Conservation (phyloP, 2,113 vertebrate species). For the Pterophyllum scalare region DNA sequence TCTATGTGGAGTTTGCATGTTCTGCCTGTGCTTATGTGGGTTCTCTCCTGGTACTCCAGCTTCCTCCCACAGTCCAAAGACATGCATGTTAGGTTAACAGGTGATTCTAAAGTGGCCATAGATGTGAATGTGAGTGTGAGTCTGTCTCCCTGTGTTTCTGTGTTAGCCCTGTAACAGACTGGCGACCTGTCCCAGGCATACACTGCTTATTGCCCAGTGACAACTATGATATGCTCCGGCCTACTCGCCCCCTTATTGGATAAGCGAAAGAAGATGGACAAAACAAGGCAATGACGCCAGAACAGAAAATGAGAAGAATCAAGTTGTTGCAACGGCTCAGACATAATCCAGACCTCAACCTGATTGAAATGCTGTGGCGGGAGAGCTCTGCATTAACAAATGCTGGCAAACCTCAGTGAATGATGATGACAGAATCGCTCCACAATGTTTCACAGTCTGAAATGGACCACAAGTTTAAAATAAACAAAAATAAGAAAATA, state of each 20-base stretch:
- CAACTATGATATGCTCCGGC: neutral
- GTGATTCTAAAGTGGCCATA: neutral
- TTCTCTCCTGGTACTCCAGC: accelerated
- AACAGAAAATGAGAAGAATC: no score
- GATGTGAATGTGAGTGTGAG: neutral
- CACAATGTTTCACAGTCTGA: neutral
- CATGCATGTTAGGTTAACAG: neutral
- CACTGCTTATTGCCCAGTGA: neutral
- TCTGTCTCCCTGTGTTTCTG: neutral
- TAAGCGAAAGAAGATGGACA: neutral
- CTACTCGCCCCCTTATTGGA: no score
- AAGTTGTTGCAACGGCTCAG: neutral
- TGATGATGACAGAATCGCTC: neutral
- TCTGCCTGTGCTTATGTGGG: neutral
- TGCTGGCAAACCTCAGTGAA: neutral
- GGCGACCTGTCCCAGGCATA: neutral
- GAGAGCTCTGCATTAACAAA: neutral
- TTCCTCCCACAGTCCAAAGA: neutral
- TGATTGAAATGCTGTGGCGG: neutral
- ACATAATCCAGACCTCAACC: neutral
- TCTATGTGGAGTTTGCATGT: neutral
- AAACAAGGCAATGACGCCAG: neutral
- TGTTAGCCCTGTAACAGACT: neutral
- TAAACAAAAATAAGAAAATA: slow-evolving; percentile 12
- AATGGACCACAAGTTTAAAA: neutral